Conservation (phyloP, 1,140 invertebrate genomes). For the Aleiodes sp. region DNA sequence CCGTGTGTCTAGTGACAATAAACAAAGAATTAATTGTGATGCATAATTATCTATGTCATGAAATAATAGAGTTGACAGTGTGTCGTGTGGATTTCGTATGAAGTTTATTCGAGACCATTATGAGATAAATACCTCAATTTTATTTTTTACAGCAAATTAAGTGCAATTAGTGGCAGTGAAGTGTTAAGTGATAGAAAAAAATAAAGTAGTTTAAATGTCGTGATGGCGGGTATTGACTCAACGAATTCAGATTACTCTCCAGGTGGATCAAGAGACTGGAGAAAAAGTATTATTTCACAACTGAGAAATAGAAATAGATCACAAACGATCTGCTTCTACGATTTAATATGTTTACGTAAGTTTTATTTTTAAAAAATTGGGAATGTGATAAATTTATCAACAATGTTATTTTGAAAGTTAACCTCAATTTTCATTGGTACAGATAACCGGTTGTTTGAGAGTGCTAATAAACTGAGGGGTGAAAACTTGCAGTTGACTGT, state of each 20-base stretch:
- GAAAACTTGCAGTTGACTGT: slow-evolving; percentile 87
- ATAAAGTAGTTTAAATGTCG: not conserved
- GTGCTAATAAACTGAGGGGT: slow-evolving; percentile 76
- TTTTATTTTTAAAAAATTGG: not conserved
- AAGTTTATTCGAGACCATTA: too few species aligned
- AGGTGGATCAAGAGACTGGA: slow-evolving; percentile 13
- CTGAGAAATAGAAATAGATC: slow-evolving; percentile 27
- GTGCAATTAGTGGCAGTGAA: too few species aligned
- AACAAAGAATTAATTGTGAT: too few species aligned
- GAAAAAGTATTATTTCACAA: slow-evolving; percentile 27
- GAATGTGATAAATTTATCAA: not conserved
- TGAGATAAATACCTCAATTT: too few species aligned
- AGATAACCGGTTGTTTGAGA: slow-evolving; percentile 91
- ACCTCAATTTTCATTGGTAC: slow-evolving; percentile 56
- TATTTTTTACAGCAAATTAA: too few species aligned
- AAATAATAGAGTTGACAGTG: too few species aligned
- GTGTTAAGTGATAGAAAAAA: not conserved
- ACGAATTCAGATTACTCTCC: not conserved
- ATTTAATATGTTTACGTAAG: slow-evolving; percentile 30
- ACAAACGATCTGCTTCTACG: slow-evolving; percentile 26
- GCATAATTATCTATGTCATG: too few species aligned
- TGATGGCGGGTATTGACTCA: not conserved
- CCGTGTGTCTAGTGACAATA: too few species aligned
- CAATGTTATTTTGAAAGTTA: not conserved
- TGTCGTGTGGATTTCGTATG: too few species aligned